phyloP scores from a whole-genome alignment of 2,797 vertebrate genomes.

The Menidia menidia region DNA sequence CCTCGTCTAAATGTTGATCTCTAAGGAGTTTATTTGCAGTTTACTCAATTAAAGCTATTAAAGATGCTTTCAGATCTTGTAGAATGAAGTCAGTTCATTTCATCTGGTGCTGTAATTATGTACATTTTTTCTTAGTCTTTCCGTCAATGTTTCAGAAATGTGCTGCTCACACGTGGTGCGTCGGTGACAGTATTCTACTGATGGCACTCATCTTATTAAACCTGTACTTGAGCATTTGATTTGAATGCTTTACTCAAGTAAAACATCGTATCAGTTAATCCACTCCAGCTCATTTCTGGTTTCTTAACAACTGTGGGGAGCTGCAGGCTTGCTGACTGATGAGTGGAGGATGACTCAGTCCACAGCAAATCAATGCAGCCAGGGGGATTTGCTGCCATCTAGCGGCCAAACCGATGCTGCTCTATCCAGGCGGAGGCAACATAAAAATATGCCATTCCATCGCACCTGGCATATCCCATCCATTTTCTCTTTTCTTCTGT shows the following conservation, averaged over 20 bases:
- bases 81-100: background rate
- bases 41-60: background rate
- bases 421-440: conserved; percentile 29
- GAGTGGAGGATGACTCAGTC: conserved; percentile 39
- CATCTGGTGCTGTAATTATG: background rate
- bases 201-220: background rate
- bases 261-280: background rate
- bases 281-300: background rate
- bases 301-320: conserved; percentile 29
- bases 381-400: conserved; percentile 59
- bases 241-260: background rate
- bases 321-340: background rate
- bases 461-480: conserved; percentile 54
- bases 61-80: conserved; percentile 4
- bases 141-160: background rate
- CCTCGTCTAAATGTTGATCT: background rate
- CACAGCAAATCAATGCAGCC: conserved; percentile 6
- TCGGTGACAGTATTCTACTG: background rate
- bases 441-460: conserved; percentile 30
- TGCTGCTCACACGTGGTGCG: background rate
- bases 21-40: background rate
- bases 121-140: background rate
- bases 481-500: background rate
- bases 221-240: background rate
- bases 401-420: conserved; percentile 8